Conservation (phyloP, 2,113 vertebrate genomes). For the Saccopteryx leptura region DNA sequence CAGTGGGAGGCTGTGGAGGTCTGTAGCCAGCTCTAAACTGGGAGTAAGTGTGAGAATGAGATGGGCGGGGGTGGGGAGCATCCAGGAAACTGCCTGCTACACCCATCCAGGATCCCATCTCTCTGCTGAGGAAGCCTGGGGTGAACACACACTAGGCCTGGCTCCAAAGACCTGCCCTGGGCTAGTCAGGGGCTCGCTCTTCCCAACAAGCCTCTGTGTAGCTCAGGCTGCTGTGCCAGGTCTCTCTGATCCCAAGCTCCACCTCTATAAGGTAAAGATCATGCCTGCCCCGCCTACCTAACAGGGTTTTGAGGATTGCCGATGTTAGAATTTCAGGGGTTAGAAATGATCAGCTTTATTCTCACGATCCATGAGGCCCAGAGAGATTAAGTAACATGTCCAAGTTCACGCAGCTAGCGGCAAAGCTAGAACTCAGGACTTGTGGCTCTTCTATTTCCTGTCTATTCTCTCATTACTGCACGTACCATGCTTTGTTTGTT, state of each 20-base stretch:
- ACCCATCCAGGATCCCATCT: neutral
- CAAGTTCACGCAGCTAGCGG: neutral
- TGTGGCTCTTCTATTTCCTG: neutral
- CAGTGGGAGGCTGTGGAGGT: neutral
- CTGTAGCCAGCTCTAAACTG: neutral
- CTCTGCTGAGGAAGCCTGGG: neutral
- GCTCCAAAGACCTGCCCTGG: neutral
- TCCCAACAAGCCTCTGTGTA: neutral
- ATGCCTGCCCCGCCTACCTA: neutral
- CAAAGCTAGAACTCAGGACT: neutral
- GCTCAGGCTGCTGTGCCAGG: neutral
- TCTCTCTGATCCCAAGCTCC: neutral
- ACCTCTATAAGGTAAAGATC: neutral
- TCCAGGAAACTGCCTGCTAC: neutral
- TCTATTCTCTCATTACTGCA: neutral
- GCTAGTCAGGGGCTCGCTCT: neutral
- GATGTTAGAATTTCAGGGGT: neutral
- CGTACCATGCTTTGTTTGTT: neutral
- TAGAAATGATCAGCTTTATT: neutral
- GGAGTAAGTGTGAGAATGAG: neutral
- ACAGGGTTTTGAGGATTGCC: neutral
- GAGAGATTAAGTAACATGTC: neutral
- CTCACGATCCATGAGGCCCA: neutral
- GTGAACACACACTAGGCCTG: neutral
- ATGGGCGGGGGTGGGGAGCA: neutral